Base-by-base conservation (phyloP, 2,888 invertebrate genomes). In the Rhogogaster chlorosoma region DNA sequence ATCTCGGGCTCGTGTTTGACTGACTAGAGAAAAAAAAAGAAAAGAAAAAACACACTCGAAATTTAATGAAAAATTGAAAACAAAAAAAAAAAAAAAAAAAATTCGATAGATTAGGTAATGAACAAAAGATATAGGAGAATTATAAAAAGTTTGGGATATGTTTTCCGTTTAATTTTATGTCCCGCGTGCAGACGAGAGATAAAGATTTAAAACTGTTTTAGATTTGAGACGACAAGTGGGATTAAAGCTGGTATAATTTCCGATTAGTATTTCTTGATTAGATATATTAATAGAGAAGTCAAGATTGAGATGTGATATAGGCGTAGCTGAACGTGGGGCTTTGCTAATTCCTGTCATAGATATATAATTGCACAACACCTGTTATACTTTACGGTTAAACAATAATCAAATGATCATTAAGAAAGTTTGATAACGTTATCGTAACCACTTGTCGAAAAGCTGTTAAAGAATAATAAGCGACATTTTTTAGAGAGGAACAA, bases 361-460 rank as follows among this genome's bases (percentile, higher is more conserved):
- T 61, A 45, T 75, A 75, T 26, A 38, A 67, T 82, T 67, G 67
- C 45, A 26, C 82, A 67, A 45, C 29, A 12, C n/a, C 53, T 67
- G 67, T 45, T 45, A 45, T 26, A 26, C 2, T 83, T 45, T 61
- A 83, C 67, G 83, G 83, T 67, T 83, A 67, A 83, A 83, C 67
- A 32, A 83, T 67, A 83, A 83, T 83, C 83, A 83, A 83, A 67
- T 45, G 83, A 83, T 83, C 83, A 83, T 83, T 83, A 83, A 64
- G 83, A 64, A 45, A 83, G 15, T 18, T 0, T 26, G 83, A 83
- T 83, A 83, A 67, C 67, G n/a, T 53, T 64, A 83, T 83, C 83
- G 45, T 29, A 12, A 32, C 15, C 67, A 67, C 83, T 83, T 42
- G 71, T 38, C 36, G 71, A 71, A 38, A n/a, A 42, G 71, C 71